Evolutionary conservation across 2,888 invertebrate species (phyloP).

Genomic region (Lissonota sp.): DNA sequence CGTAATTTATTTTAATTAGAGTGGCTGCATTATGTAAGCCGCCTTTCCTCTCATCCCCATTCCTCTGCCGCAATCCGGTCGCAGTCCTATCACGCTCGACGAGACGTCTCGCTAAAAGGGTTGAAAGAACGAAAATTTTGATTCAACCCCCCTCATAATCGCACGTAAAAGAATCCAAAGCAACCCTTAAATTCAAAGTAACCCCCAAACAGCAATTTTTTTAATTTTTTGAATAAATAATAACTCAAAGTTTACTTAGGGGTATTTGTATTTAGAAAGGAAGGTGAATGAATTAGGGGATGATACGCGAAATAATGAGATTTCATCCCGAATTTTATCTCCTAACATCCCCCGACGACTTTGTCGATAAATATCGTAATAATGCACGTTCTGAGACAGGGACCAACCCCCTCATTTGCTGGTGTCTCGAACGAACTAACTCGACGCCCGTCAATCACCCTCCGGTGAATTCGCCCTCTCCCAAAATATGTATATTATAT

Average conservation of each 20-base stretch:
- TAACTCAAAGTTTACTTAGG: no score
- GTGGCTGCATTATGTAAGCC: conserved; percentile 82
- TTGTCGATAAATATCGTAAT: neutral
- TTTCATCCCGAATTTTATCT: neutral
- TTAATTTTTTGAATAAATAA: no score
- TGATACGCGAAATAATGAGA: conserved; percentile 40
- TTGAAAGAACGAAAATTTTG: conserved; percentile 73
- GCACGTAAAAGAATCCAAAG: no score
- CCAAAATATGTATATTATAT: conserved; percentile 38
- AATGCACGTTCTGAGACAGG: conserved; percentile 32
- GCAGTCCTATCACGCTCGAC: no score
- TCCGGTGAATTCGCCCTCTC: conserved; percentile 42
- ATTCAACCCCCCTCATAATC: no score
- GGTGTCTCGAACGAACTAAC: conserved; percentile 80
- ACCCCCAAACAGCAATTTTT: no score
- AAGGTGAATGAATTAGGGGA: no score
- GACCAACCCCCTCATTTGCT: conserved; percentile 49
- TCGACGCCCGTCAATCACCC: conserved; percentile 69
- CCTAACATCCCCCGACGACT: neutral
- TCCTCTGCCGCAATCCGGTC: conserved; percentile 66
- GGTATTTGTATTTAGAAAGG: no score
- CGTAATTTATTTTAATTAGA: conserved; percentile 84
- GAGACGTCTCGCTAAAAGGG: conserved; percentile 74
- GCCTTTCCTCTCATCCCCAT: neutral
- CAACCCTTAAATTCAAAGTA: no score